Conservation (phyloP, 2,888 invertebrate species). For the Tenthredo notha region DNA sequence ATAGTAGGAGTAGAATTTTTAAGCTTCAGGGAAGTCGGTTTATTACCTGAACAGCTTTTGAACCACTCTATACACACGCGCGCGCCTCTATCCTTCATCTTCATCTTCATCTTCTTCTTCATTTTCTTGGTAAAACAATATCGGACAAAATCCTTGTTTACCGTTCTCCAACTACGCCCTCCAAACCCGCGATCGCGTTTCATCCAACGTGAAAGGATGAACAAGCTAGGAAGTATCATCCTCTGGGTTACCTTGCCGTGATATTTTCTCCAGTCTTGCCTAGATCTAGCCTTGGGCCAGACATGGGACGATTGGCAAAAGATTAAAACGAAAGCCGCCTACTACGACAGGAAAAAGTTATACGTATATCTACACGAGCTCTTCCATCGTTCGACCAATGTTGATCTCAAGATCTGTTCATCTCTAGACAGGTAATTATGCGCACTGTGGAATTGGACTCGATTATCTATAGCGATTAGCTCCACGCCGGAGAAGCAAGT, state of each 20-base stretch:
- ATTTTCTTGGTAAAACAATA: constrained; percentile 33
- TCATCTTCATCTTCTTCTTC: background rate
- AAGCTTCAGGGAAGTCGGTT: background rate
- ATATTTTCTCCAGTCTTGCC: background rate
- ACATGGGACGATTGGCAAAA: constrained; percentile 37
- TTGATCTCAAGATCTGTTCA: constrained; percentile 11
- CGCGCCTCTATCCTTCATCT: background rate
- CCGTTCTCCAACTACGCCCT: constrained; percentile 32
- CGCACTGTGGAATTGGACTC: constrained; percentile 1
- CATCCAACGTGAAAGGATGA: background rate
- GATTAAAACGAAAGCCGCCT: constrained; percentile 39
- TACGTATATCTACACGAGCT: background rate
- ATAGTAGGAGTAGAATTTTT: background rate
- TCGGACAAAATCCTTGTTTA: constrained; percentile 30
- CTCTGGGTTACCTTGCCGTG: background rate
- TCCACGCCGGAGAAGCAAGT: background rate
- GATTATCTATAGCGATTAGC: constrained; percentile 23
- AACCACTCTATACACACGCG: background rate
- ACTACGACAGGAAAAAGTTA: background rate
- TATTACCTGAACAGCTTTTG: background rate
- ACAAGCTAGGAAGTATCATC: background rate
- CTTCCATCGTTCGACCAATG: background rate
- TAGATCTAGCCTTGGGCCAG: constrained; percentile 23
- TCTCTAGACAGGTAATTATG: constrained; percentile 37
- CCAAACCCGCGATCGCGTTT: background rate